Evolutionary conservation across 1,140 invertebrate species (phyloP).

Genomic region (Drosophila bocki): DNA sequence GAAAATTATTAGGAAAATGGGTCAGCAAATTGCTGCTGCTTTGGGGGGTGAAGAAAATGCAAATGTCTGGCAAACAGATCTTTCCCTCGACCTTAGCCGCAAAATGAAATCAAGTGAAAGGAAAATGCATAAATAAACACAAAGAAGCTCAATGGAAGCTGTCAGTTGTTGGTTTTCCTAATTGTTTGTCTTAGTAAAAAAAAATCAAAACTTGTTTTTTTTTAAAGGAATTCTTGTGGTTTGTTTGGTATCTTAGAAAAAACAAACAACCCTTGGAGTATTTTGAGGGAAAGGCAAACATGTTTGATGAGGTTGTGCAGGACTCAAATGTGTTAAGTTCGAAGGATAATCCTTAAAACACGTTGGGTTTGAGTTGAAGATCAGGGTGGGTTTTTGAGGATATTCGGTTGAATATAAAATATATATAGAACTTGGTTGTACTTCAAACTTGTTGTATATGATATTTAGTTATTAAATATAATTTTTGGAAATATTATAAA

Average conservation of each 20-base stretch:
- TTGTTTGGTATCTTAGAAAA: conserved; percentile 11
- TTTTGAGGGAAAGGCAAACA: conserved; percentile 20
- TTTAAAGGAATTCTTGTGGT: conserved; percentile 50
- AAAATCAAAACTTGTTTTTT: conserved; percentile 53
- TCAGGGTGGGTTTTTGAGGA: not conserved
- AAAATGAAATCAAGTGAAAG: conserved; percentile 79
- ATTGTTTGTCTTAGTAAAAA: conserved; percentile 46
- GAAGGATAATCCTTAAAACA: not conserved
- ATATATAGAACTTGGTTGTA: not conserved
- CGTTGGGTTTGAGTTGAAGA: conserved; percentile 14
- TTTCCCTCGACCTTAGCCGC: conserved; percentile 35
- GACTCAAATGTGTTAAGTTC: not conserved
- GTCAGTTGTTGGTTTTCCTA: conserved; percentile 57
- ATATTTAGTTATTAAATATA: not conserved
- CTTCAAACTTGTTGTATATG: not conserved
- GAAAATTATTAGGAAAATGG: conserved; percentile 72
- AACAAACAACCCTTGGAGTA: conserved; percentile 53
- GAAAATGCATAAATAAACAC: conserved; percentile 76
- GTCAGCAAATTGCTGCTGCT: conserved; percentile 59
- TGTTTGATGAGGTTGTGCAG: conserved; percentile 19
- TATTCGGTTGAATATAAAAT: not conserved
- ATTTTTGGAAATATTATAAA: not conserved
- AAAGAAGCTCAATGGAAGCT: conserved; percentile 50
- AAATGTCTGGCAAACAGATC: conserved; percentile 63
- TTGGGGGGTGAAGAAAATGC: conserved; percentile 53